These are phyloP conservation scores for Blastobasis adustella DNA, from an alignment of 2,888 invertebrate species.

Conservation along the genomic window DNA sequence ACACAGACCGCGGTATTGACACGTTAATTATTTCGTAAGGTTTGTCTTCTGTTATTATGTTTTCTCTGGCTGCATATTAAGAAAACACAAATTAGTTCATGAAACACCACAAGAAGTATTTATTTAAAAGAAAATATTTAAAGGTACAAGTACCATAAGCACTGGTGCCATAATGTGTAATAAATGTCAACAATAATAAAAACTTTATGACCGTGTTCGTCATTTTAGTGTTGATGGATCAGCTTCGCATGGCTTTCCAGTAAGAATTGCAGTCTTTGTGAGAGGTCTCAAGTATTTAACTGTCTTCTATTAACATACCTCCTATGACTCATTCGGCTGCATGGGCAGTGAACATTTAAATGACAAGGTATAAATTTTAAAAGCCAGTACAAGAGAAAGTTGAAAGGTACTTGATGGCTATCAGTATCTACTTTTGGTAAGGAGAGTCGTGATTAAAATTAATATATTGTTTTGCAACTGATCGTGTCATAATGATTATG, in stretches of 20 bases:
- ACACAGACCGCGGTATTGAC: conserved; percentile 44
- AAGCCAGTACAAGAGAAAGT: conserved; percentile 58
- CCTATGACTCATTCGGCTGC: conserved; percentile 48
- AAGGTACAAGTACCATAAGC: conserved; percentile 14
- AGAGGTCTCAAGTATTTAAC: conserved; percentile 61
- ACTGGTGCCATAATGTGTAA: conserved; percentile 7
- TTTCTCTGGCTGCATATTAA: conserved; percentile 13
- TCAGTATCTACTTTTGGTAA: conserved; percentile 45
- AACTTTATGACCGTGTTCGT: conserved; percentile 1
- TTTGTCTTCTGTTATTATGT: conserved; percentile 30
- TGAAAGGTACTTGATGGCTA: conserved; percentile 31
- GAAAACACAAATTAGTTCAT: neutral
- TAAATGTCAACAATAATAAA: too few relatives aligned
- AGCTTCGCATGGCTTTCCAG: conserved; percentile 39
- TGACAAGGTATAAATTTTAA: conserved; percentile 72
- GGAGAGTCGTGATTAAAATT: conserved; percentile 33
- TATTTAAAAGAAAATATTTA: conserved; percentile 17
- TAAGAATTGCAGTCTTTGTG: conserved; percentile 47
- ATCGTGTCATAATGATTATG: neutral
- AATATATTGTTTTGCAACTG: neutral
- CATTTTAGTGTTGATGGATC: conserved; percentile 13
- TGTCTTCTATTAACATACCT: conserved; percentile 40
- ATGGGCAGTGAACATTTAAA: conserved; percentile 40
- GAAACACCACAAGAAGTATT: conserved; percentile 9
- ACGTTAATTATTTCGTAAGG: conserved; percentile 48